Percentiles rank a stretch among this genome's conserved stretches.
phyloP scores from a whole-genome alignment of 2,113 vertebrate species.

The Datnioides undecimradiatus region DNA sequence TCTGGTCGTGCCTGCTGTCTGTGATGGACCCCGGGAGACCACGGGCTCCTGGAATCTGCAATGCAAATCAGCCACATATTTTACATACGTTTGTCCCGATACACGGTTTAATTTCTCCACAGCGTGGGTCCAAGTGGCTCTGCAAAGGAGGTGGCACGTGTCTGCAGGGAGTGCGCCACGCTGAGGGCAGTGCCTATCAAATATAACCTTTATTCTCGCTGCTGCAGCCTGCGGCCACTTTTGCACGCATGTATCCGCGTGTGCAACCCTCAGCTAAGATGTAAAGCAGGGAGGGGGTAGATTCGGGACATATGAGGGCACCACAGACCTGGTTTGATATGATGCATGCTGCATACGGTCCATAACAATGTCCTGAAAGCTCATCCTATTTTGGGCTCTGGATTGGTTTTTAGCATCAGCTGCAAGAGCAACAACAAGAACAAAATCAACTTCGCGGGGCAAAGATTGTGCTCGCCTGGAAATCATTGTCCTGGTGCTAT shows the following conservation, averaged over 20 bases:
- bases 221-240: too few relatives aligned
- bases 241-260: too few relatives aligned
- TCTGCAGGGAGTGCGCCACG: constrained; percentile 18
- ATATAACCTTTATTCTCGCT: constrained; percentile 31
- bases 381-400: background rate
- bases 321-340: background rate
- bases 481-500: constrained; percentile 45
- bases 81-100: too few relatives aligned
- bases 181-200: constrained; percentile 28
- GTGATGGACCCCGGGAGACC: constrained; percentile 46
- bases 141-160: background rate
- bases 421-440: too few relatives aligned
- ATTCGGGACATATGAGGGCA: background rate
- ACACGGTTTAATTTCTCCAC: constrained; percentile 53
- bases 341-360: background rate
- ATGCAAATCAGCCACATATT: constrained; percentile 66
- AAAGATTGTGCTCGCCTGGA: constrained; percentile 18
- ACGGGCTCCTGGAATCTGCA: constrained; percentile 58
- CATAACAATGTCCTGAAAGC: background rate
- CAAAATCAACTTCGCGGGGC: background rate
- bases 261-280: too few relatives aligned
- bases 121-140: constrained; percentile 42
- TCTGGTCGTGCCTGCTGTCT: constrained; percentile 39
- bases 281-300: background rate
- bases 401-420: background rate